Percentiles rank a stretch among this genome's conserved stretches.
phyloP scores from a whole-genome alignment of 1,140 invertebrate genomes.

The Coptotermes formosanus region DNA sequence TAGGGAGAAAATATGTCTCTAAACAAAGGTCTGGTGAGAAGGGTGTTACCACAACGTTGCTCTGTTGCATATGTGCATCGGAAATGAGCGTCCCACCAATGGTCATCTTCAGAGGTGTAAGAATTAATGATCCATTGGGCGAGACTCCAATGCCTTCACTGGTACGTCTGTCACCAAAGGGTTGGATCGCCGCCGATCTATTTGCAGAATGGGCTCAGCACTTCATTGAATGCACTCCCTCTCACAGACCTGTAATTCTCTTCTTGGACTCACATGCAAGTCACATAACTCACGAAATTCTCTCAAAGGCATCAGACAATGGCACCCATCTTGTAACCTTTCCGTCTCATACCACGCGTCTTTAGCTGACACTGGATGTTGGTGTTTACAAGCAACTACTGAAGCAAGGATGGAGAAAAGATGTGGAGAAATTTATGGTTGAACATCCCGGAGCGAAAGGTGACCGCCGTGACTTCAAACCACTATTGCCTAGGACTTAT shows the following conservation, averaged over 20 bases:
- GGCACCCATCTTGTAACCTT: not conserved
- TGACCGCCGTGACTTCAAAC: not conserved
- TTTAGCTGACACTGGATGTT: not conserved
- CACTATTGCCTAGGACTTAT: not conserved
- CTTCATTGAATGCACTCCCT: conserved; percentile 43
- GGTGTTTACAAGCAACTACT: conserved; percentile 20
- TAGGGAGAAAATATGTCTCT: too few relatives aligned
- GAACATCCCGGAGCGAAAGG: not conserved
- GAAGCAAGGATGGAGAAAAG: not conserved
- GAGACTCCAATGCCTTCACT: conserved; percentile 42
- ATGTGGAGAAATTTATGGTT: not conserved
- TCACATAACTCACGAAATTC: conserved; percentile 42
- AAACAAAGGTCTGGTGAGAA: too few relatives aligned
- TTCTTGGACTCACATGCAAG: conserved; percentile 37
- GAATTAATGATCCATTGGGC: conserved; percentile 41
- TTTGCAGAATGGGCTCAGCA: conserved; percentile 45
- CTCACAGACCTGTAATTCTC: conserved; percentile 44
- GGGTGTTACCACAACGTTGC: not conserved
- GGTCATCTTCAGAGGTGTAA: conserved; percentile 46
- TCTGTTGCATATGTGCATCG: conserved; percentile 42
- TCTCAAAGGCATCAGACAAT: conserved; percentile 38
- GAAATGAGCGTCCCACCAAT: conserved; percentile 41
- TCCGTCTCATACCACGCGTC: not conserved
- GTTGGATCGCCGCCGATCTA: conserved; percentile 43
- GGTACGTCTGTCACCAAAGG: conserved; percentile 44